Percentiles rank a stretch among this genome's conserved stretches.
Evolutionary conservation across 2,797 vertebrate genomes (phyloP).

Genomic region (Bufotes viridis): DNA sequence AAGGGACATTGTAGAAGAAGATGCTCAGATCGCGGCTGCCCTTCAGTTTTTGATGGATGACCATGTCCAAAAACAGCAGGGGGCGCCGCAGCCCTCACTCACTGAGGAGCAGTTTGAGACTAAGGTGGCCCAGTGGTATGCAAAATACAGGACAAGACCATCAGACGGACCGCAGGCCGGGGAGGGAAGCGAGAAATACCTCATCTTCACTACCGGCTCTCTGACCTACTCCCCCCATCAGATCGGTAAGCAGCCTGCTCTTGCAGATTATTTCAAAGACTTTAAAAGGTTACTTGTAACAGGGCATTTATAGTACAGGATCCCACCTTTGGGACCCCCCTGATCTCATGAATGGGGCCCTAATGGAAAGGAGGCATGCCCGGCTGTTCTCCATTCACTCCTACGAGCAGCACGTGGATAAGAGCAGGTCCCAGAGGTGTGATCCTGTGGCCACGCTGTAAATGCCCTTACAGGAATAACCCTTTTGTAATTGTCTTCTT

Average conservation of each 20-base stretch:
- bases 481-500: no score
- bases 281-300: no score
- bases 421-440: no score
- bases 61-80: slow-evolving; percentile 69
- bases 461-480: no score
- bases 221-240: slow-evolving; percentile 97
- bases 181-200: slow-evolving; percentile 84
- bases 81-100: slow-evolving; percentile 68
- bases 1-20: slow-evolving; percentile 58
- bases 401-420: no score
- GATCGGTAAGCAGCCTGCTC: slow-evolving; percentile 81
- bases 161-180: slow-evolving; percentile 71
- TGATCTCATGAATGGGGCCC: no score
- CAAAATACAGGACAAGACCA: slow-evolving; percentile 81
- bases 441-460: no score
- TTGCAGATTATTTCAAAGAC: no score
- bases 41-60: slow-evolving; percentile 72
- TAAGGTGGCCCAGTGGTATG: slow-evolving; percentile 85
- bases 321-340: no score
- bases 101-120: slow-evolving; percentile 82
- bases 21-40: slow-evolving; percentile 67
- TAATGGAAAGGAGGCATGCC: no score
- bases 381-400: no score
- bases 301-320: no score
- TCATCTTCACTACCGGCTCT: slow-evolving; percentile 97